Base-by-base conservation (phyloP, 2,113 vertebrate genomes). In the Clarias batrachus region DNA sequence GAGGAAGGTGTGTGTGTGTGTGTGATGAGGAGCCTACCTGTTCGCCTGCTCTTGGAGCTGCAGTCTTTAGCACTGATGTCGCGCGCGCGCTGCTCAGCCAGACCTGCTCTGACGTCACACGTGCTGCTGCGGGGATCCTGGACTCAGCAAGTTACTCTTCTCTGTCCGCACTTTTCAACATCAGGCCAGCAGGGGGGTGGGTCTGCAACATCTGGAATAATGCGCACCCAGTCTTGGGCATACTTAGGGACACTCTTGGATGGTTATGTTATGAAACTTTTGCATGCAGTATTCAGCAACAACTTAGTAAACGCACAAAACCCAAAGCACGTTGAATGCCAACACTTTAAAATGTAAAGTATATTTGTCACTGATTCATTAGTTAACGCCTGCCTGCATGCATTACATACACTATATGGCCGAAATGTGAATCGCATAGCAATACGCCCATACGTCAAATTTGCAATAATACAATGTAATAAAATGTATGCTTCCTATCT, bases 81-180 rank as follows among this genome's bases (percentile, higher is more conserved):
- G 48, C 65, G 63, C 70, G 74, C 63, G 85, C 60, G 81, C 74
- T 77, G 63, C 81, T 87, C 85, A 83, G 33, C 57, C 33, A 71
- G 84, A 81, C 85, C 76, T 74, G 71, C 81, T 82, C 87, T 90
- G 87, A 88, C 89, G 89, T 90, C 89, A 84, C 56, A 59, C 17
- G 37, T 30, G 76, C 57, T 54, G 66, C 62, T 77, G 87, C 70
- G 66, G 85, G 83, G 60, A 81, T 66, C 81, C 62, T n/a, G 41
- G 27, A 82, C 52, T 66, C 81, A 82, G 81, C 62, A 52, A 82
- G 81, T 66, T 79, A 27, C 30, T 54, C 52, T 56, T 27, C 30
- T 54, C 52, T 56, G 74, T n/a, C 13, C 12, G 25, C 41, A 78
- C 52, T 52, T 52, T 77, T 14, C 52, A 54, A 66, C 62, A 48